These are phyloP conservation scores for Spermophilus dauricus DNA, from an alignment of 2,113 vertebrate genomes.

Conservation along the genomic window DNA sequence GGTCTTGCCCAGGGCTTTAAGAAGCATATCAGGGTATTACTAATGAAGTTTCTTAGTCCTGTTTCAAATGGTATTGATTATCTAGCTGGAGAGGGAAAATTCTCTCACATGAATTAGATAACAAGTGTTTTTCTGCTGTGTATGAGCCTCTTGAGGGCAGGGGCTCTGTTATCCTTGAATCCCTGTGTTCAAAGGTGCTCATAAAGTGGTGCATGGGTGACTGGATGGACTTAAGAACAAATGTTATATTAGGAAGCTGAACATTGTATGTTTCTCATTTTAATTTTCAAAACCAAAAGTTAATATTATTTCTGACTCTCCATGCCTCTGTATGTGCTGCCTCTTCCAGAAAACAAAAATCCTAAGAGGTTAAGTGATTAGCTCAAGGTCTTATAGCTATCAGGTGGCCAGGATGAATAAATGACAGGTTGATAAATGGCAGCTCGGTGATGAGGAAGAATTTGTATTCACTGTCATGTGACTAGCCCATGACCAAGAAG, in stretches of 20 bases:
- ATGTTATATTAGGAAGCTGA: background rate
- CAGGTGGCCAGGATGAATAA: background rate
- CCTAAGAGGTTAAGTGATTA: background rate
- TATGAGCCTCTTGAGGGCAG: background rate
- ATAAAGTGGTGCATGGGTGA: background rate
- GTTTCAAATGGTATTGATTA: background rate
- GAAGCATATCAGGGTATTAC: background rate
- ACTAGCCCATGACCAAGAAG: background rate
- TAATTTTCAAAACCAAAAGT: slow-evolving; percentile 15
- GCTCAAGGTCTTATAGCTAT: background rate
- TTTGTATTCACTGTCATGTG: background rate
- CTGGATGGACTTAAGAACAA: background rate
- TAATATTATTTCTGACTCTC: background rate
- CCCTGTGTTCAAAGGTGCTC: background rate
- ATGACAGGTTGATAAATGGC: background rate
- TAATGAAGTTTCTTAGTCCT: background rate
- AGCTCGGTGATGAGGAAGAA: background rate
- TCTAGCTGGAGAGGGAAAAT: background rate
- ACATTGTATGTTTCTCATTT: background rate
- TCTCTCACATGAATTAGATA: background rate
- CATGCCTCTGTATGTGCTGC: background rate
- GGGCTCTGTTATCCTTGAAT: background rate
- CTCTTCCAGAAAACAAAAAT: background rate
- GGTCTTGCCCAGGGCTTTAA: background rate
- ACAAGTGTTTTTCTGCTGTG: background rate